Conservation (phyloP, 2,888 invertebrate species). For the Liodrosophila aerea region DNA sequence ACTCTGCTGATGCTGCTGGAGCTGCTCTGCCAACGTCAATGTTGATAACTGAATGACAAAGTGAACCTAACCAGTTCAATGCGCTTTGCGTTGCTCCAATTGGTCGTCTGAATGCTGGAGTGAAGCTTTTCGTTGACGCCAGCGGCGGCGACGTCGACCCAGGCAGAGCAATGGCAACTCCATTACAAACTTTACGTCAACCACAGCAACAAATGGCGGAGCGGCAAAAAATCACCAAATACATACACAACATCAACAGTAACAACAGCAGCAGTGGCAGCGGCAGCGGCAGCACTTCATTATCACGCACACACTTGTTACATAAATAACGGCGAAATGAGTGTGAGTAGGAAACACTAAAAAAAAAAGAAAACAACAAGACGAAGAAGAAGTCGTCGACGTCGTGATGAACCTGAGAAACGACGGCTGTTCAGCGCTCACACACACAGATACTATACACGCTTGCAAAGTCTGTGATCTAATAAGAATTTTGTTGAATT, state of each 20-base stretch:
- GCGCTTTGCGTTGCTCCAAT: constrained; percentile 60
- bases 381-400: constrained; percentile 54
- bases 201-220: constrained; percentile 25
- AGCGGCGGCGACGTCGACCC: constrained; percentile 2
- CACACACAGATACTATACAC: constrained; percentile 28
- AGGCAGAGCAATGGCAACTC: constrained; percentile 26
- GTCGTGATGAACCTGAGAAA: constrained; percentile 66
- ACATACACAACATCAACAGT: constrained; percentile 31
- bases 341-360: constrained; percentile 60
- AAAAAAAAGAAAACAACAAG: constrained; percentile 46
- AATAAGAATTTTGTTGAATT: constrained; percentile 60
- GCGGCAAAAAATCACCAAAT: constrained; percentile 47
- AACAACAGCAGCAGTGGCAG: background rate
- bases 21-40: constrained; percentile 40
- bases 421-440: constrained; percentile 43
- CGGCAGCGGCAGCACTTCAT: constrained; percentile 55
- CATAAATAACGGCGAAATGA: constrained; percentile 78
- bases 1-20: constrained; percentile 19
- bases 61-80: constrained; percentile 68
- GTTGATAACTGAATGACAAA: constrained; percentile 63
- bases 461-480: constrained; percentile 52
- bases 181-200: constrained; percentile 32
- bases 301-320: constrained; percentile 78
- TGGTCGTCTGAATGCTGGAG: constrained; percentile 19
- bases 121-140: background rate